Evolutionary conservation across 2,113 vertebrate species (phyloP), one percentile per base, ranked within the genome.

Genomic region (Cyrtonyx montezumae): DNA sequence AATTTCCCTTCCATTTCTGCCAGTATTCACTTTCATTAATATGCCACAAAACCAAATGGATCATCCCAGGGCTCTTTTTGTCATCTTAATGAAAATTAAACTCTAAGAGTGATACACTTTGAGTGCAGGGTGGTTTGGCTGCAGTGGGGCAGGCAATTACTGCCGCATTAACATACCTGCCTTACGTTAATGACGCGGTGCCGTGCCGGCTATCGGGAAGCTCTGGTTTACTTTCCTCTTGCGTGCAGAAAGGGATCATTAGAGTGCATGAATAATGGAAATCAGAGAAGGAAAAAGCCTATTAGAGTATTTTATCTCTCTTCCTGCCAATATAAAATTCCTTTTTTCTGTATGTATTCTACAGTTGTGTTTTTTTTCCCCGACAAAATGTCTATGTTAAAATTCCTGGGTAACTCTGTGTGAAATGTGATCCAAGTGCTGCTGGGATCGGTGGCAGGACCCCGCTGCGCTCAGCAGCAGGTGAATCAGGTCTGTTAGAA

Each of bases 211-310:
- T 70, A 34, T 63, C 63, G 8, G 63, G 88, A 88, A 32, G 49
- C 85, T 79, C 8, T 75, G 77, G 74, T 96, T 92, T 90, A 83
- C 90, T 88, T 92, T 69, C 71, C 66, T 94, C 84, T 87, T 61
- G 11, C 2, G 3, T 75, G 37, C 74, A 76, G 90, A 90, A 77
- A 81, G 58, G 66, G 58, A 93, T 95, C 86, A 73, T 95, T 96
- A 95, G 90, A 90, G 61, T 79, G 19, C 88, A 76, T 85, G 89
- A 95, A 91, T 92, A 95, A 94, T 76, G 78, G 88, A 94, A 95
- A 91, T 74, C 68, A 90, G 58, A 73, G 87, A 70, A 92, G 58
- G 20, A 90, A 51, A 73, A 43, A 36, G 1, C 12, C 40, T 80
- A 26, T 78, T 90, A 78, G 51, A 23, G 40, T 87, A 73, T 94